Conservation (phyloP, 2,113 vertebrate genomes). For the Platysteira castanea region DNA sequence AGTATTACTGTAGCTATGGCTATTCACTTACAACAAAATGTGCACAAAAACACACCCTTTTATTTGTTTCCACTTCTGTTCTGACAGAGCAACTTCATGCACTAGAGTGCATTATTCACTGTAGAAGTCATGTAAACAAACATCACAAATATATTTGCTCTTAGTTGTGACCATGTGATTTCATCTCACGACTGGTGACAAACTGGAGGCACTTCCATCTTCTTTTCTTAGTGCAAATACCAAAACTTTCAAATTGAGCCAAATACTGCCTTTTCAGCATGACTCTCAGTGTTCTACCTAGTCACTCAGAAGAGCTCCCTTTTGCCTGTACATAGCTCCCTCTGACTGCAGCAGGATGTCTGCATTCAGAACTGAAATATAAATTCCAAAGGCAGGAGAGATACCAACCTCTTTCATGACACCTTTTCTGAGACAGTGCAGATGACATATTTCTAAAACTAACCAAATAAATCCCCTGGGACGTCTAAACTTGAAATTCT, state of each 20-base stretch:
- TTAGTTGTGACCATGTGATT: neutral
- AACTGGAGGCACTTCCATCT: neutral
- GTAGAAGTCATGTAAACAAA: neutral
- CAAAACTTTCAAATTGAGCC: neutral
- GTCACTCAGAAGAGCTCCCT: neutral
- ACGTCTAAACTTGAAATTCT: neutral
- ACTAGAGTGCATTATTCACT: neutral
- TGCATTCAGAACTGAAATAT: neutral
- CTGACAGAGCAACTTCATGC: neutral
- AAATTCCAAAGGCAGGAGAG: neutral
- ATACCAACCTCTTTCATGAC: neutral
- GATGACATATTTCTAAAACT: neutral
- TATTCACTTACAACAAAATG: neutral
- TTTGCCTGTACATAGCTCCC: accelerated
- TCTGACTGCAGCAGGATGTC: neutral
- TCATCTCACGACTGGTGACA: neutral
- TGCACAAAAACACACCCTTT: neutral
- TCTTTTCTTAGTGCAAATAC: neutral
- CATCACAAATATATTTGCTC: neutral
- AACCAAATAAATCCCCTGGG: neutral
- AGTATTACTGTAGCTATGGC: neutral
- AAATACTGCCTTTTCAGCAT: neutral
- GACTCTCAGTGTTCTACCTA: neutral
- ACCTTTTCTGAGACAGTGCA: neutral
- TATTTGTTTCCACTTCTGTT: neutral